phyloP scores from a whole-genome alignment of 2,113 vertebrate species.

The Misgurnus anguillicaudatus region DNA sequence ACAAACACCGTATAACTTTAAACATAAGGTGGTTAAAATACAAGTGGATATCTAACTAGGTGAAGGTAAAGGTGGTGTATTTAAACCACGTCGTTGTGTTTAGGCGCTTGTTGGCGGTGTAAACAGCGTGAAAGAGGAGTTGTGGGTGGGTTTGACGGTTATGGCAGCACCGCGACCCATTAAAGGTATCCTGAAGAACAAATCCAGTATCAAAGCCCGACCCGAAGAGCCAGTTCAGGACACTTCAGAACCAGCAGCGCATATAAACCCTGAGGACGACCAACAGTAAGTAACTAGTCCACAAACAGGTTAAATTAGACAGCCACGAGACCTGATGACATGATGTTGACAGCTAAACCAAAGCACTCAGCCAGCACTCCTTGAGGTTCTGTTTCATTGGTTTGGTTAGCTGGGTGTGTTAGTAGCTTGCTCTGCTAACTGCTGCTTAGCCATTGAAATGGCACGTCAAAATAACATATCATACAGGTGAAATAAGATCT shows the following conservation, averaged over 20 bases:
- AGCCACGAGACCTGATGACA: neutral
- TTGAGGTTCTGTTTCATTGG: neutral
- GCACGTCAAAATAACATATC: neutral
- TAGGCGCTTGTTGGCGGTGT: constrained; percentile 1
- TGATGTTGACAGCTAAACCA: neutral
- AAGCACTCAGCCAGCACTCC: constrained; percentile 54
- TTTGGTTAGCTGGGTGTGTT: neutral
- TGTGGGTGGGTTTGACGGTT: constrained; percentile 48
- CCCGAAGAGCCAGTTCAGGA: constrained; percentile 59
- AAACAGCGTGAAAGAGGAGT: constrained; percentile 12
- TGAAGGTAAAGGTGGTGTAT: neutral
- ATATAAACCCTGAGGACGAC: constrained; percentile 70
- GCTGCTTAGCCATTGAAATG: constrained; percentile 14
- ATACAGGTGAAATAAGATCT: neutral
- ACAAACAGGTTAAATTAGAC: neutral
- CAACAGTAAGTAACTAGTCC: constrained; percentile 71
- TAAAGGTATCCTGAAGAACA: constrained; percentile 81
- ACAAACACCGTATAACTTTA: neutral
- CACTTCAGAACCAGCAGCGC: constrained; percentile 59
- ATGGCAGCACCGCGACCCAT: constrained; percentile 80
- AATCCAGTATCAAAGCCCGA: constrained; percentile 61
- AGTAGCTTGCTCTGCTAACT: constrained; percentile 3
- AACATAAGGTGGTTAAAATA: neutral
- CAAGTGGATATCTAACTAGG: neutral
- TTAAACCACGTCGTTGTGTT: neutral